A percentile compares a stretch with the other conserved stretches of the same genome.
Evolutionary conservation across 2,113 vertebrate genomes (phyloP).

Genomic region (Todiramphus chloris): DNA sequence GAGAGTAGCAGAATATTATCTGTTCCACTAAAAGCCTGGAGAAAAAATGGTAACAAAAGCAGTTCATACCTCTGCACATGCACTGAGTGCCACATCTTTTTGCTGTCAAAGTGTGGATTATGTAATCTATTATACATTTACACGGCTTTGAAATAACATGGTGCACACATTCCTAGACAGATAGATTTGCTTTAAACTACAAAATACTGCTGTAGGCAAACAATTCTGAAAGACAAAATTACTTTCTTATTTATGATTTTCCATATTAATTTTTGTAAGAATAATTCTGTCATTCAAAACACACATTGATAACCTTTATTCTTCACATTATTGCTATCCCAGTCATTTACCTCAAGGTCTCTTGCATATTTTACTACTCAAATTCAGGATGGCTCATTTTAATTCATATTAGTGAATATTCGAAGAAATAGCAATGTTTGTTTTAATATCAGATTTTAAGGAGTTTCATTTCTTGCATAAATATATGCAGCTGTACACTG

Average conservation of each 20-base stretch:
- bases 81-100: not conserved
- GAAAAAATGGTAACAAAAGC: not conserved
- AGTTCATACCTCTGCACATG: not conserved
- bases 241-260: not conserved
- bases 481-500: not conserved
- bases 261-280: not conserved
- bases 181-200: not conserved
- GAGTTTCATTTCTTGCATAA: not conserved
- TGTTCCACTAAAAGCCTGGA: not conserved
- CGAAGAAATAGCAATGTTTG: not conserved
- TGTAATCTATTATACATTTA: not conserved
- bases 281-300: not conserved
- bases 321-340: not conserved
- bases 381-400: not conserved
- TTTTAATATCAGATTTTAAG: slow-evolving; percentile 6
- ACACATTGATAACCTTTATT: not conserved
- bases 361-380: not conserved
- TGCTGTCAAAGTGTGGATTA: not conserved
- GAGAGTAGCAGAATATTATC: not conserved
- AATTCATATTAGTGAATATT: not conserved
- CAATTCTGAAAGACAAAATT: not conserved
- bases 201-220: not conserved
- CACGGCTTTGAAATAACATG: not conserved
- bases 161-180: not conserved
- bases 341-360: not conserved